phyloP scores from a whole-genome alignment of 1,140 invertebrate species.

The Cydia fagiglandana region DNA sequence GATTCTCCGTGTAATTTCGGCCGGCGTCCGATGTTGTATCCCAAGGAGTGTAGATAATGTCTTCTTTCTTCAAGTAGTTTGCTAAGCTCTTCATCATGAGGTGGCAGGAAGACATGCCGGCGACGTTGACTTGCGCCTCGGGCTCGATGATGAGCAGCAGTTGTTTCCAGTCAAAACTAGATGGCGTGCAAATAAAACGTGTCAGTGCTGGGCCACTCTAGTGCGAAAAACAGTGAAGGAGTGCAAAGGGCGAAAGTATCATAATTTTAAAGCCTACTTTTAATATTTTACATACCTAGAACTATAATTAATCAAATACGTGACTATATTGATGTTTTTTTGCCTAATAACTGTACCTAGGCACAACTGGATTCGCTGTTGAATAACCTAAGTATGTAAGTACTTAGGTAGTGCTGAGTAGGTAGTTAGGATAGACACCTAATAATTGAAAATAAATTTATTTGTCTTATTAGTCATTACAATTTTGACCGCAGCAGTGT shows the following conservation, averaged over 20 bases:
- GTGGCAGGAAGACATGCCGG: conserved; percentile 83
- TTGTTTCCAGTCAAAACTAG: conserved; percentile 85
- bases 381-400: no score
- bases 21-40: conserved; percentile 81
- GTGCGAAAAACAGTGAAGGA: conserved; percentile 39
- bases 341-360: no score
- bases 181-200: conserved; percentile 68
- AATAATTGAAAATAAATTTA: no score
- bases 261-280: not conserved
- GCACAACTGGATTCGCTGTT: no score
- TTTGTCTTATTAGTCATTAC: no score
- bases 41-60: conserved; percentile 75
- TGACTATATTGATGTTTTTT: no score
- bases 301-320: no score
- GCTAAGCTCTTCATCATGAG: conserved; percentile 85
- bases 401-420: no score
- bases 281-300: not conserved
- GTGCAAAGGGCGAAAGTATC: not conserved
- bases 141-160: conserved; percentile 86
- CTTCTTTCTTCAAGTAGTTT: conserved; percentile 80
- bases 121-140: conserved; percentile 82
- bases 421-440: no score
- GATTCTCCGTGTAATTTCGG: conserved; percentile 74
- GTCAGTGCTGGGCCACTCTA: conserved; percentile 49
- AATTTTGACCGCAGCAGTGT: no score